Base-by-base conservation (phyloP, 1,140 invertebrate species). In the Penaeus japonicus region DNA sequence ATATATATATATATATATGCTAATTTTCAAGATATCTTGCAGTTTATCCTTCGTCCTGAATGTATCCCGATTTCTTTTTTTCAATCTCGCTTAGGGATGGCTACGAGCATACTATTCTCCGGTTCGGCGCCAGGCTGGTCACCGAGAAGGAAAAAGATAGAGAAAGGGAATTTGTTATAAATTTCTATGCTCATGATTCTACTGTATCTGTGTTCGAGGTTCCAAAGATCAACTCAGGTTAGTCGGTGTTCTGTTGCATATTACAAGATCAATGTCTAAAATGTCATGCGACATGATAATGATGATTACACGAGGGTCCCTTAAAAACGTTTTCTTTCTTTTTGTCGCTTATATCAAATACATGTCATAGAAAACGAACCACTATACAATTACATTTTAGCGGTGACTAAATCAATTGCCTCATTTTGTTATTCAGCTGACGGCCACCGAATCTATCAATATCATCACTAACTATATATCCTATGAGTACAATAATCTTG, bases 141-240 rank as follows among this genome's bases (percentile, higher is more conserved):
- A 78, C 78, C 20, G 80, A 84, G 18, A 47, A 77, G 27, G 87
- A 83, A 35, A 88, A 77, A 24, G 87, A 88, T 70, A 77, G 54
- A 62, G 80, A 84, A 12, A 83, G 81, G 32, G 87, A 83, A 35
- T 88, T 88, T 24, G 80, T 88, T 0, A 55, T 88, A 24, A 88
- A 84, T 32, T 88, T 88, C 70, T 88, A 88, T 22, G 47, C 78
- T 30, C 78, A 75, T 57, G 87, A 88, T 35, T 88, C 87, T 0
- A 88, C 87, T 1, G 81, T 88, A 15, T 88, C 87, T 24, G 87
- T 88, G 18, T 88, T 35, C 54, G 87, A 88, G 32, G n/a, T 88
- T 10, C 87, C 87, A 5, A 82, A 75, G 55, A 59, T 88, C 30
- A 88, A 88, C 57, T 88, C 87, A 78, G 87, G 87, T 88, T 4